Evolutionary conservation across 2,797 vertebrate species (phyloP), one percentile per base, ranked within the genome.

Genomic region (Todus mexicanus): DNA sequence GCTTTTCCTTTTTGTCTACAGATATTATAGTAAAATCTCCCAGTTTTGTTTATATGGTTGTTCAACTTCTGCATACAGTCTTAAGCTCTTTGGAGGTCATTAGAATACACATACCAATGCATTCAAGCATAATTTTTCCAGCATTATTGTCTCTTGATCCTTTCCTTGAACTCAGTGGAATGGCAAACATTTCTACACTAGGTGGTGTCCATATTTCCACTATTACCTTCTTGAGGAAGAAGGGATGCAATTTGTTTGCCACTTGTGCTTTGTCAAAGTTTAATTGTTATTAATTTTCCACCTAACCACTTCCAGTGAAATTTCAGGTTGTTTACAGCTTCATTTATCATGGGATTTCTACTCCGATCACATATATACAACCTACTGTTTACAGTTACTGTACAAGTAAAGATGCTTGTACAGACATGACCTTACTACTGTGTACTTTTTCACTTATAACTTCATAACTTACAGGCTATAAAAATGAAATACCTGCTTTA

Each of bases 201-300:
- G 68, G 66, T 83, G 68, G 66, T 83, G 54, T 75, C 94, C 78
- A 3, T 65, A 93, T 75, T 95, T 94, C 84, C 82, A 87, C 87
- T 89, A 89, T 37, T 56, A 89, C 63, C 94, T 93, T 82, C 70
- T 95, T 70, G 63, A 92, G 79, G 79, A 95, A 95, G 76, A 89
- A 93, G 56, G 79, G 96, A 94, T 93, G 90, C 59, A 95, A 95
- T 86, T 88, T 51, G 79, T 81, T 95, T 96, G 59, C 92, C 84
- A 68, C 82, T 89, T 75, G 79, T 76, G 79, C 51, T 85, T 90
- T 93, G 88, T 94, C 84, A 94, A 53, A 91, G 72, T 85, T 75
- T 95, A 96, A 96, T 95, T 95, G 87, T 94, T 94, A 94, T 95
- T 95, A 94, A 96, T 96, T 94, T 94, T 89, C 56, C 47, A 89